Evolutionary conservation across 2,113 vertebrate species (phyloP).

Genomic region (Hepsetus odoe): DNA sequence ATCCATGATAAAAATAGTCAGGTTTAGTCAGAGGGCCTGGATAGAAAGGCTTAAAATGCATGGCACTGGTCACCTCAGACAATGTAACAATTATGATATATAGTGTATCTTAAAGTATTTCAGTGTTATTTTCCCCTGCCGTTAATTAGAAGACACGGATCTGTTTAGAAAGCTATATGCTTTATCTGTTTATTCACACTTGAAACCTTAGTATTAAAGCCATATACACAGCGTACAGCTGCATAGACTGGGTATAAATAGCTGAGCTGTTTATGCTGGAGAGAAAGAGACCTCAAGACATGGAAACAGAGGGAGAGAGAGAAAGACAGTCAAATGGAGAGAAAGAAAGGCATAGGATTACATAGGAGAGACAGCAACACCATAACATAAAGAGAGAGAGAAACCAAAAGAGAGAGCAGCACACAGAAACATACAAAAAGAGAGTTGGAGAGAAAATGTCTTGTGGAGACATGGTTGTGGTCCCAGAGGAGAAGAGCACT

Average conservation of each 20-base stretch:
- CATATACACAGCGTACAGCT: slow-evolving; percentile 54
- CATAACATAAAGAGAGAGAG: no score
- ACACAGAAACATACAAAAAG: neutral
- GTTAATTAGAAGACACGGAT: neutral
- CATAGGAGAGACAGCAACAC: no score
- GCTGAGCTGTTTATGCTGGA: slow-evolving; percentile 43
- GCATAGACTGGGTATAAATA: slow-evolving; percentile 58
- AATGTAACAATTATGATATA: no score
- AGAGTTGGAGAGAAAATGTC: slow-evolving; percentile 18
- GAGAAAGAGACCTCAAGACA: neutral
- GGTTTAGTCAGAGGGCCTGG: no score
- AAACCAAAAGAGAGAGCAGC: neutral
- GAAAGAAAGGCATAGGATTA: no score
- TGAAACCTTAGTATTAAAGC: slow-evolving; percentile 7
- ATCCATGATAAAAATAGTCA: no score
- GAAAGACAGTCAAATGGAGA: neutral
- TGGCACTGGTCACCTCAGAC: no score
- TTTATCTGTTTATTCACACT: neutral
- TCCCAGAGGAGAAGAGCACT: slow-evolving; percentile 14
- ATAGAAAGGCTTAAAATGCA: no score
- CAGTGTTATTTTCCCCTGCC: neutral
- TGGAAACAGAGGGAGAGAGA: neutral
- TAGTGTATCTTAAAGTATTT: no score
- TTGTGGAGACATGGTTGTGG: slow-evolving; percentile 40
- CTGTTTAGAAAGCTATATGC: neutral